A percentile compares a stretch with the other conserved stretches of the same genome.
These are phyloP conservation scores for Atherinomorus stipes DNA, from an alignment of 2,113 vertebrate genomes.

Conservation along the genomic window DNA sequence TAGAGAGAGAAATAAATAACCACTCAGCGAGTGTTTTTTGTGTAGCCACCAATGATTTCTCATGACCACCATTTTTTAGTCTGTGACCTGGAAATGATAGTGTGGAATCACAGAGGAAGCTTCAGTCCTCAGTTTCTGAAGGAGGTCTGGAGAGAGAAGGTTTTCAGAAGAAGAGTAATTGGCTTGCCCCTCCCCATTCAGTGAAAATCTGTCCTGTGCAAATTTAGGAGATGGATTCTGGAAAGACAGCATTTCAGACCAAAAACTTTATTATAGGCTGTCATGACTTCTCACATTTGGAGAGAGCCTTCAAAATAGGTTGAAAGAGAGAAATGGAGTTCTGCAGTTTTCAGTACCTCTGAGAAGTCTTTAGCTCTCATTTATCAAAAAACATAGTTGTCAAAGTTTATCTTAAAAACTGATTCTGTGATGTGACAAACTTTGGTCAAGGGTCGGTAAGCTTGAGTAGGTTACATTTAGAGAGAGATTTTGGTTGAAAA, in stretches of 20 bases:
- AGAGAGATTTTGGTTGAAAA: background rate
- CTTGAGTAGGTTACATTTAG: background rate
- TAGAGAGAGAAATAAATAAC: slow-evolving; percentile 39
- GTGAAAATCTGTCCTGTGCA: background rate
- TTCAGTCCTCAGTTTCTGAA: background rate
- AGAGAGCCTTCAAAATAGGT: background rate
- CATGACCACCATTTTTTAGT: background rate
- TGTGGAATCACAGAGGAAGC: slow-evolving; percentile 13
- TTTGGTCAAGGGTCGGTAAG: background rate
- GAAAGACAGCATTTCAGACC: slow-evolving; percentile 20
- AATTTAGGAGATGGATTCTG: slow-evolving; percentile 5
- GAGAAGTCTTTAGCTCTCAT: background rate
- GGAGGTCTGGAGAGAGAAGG: background rate
- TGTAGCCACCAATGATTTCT: slow-evolving; percentile 30
- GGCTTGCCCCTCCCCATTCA: background rate
- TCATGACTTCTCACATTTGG: slow-evolving; percentile 6
- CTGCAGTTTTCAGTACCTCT: background rate
- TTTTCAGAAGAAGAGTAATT: slow-evolving; percentile 2
- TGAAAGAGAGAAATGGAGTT: background rate
- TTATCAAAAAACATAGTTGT: background rate
- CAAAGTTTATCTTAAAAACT: background rate
- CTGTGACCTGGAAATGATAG: slow-evolving; percentile 39
- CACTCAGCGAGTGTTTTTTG: slow-evolving; percentile 25
- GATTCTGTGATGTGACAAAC: background rate
- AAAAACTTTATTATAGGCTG: slow-evolving; percentile 10